Conservation (phyloP, 2,113 vertebrate species). For the Oreocharis arfaki region DNA sequence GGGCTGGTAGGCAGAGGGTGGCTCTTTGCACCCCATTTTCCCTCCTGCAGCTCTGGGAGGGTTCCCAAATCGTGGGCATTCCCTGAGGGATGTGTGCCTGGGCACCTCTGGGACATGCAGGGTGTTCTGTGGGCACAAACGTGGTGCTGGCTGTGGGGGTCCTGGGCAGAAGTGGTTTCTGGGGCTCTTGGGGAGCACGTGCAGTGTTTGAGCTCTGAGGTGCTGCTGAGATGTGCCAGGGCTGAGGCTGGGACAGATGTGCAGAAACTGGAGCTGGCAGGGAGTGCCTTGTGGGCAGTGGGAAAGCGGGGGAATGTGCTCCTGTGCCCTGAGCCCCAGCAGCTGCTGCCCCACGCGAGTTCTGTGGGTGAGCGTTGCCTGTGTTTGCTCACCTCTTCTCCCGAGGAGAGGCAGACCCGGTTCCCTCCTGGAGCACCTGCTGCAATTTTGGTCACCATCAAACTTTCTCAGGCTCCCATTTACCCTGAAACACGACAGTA, state of each 20-base stretch:
- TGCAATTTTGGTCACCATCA: neutral
- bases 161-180: neutral
- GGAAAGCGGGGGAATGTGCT: accelerated
- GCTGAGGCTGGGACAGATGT: neutral
- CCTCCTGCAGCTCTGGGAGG: accelerated
- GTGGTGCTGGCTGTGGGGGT: neutral
- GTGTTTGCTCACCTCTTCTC: neutral
- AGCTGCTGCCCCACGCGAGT: accelerated
- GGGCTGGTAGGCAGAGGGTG: neutral
- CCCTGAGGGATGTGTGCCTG: accelerated
- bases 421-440: neutral
- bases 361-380: accelerated
- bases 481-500: neutral
- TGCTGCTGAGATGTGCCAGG: neutral
- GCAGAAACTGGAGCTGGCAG: neutral
- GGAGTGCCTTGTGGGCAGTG: accelerated
- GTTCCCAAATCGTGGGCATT: accelerated
- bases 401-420: accelerated
- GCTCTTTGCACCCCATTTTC: neutral
- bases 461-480: neutral
- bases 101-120: neutral
- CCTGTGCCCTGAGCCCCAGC: accelerated
- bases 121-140: neutral
- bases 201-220: neutral
- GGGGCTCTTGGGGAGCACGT: neutral